Percentiles rank a stretch among this genome's conserved stretches.
Evolutionary conservation across 2,888 invertebrate species (phyloP).

Genomic region (Drosophila putrida): DNA sequence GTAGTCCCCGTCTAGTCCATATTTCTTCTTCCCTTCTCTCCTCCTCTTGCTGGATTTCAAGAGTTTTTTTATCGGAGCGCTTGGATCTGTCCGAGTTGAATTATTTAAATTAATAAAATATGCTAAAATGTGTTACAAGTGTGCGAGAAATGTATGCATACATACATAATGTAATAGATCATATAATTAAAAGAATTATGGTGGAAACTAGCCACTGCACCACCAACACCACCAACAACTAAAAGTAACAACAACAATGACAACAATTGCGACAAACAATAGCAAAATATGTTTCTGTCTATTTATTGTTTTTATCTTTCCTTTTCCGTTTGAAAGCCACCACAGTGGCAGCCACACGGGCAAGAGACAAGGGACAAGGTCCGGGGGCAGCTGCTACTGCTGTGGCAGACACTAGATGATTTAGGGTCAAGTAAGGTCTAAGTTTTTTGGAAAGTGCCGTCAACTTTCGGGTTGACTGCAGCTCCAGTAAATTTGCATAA

Average conservation of each 20-base stretch:
- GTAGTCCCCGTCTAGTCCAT: constrained; percentile 1
- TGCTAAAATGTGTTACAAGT: constrained; percentile 82
- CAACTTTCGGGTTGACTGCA: constrained; percentile 55
- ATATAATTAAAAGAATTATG: constrained; percentile 83
- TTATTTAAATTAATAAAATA: constrained; percentile 84
- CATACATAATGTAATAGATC: constrained; percentile 76
- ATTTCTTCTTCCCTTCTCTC: constrained; percentile 6
- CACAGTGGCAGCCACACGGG: not conserved
- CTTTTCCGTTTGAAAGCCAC: constrained; percentile 55
- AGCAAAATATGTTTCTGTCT: constrained; percentile 60
- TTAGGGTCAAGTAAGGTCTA: constrained; percentile 63
- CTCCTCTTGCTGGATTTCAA: constrained; percentile 11
- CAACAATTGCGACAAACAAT: constrained; percentile 73
- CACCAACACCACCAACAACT: constrained; percentile 21
- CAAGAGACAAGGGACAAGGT: not conserved
- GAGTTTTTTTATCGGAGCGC: constrained; percentile 51
- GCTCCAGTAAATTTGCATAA: constrained; percentile 70
- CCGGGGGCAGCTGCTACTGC: not conserved
- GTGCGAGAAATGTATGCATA: constrained; percentile 64
- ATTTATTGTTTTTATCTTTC: constrained; percentile 33
- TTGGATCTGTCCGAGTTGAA: constrained; percentile 69
- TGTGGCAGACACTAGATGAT: constrained; percentile 57
- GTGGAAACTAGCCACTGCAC: constrained; percentile 58
- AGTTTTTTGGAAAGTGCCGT: constrained; percentile 66
- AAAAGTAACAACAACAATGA: constrained; percentile 40